A percentile compares a stretch with the other conserved stretches of the same genome.
These are phyloP conservation scores for Anthopleura xanthogrammica DNA, from an alignment of 92 coral and sea anemone genomes.

Conservation along the genomic window DNA sequence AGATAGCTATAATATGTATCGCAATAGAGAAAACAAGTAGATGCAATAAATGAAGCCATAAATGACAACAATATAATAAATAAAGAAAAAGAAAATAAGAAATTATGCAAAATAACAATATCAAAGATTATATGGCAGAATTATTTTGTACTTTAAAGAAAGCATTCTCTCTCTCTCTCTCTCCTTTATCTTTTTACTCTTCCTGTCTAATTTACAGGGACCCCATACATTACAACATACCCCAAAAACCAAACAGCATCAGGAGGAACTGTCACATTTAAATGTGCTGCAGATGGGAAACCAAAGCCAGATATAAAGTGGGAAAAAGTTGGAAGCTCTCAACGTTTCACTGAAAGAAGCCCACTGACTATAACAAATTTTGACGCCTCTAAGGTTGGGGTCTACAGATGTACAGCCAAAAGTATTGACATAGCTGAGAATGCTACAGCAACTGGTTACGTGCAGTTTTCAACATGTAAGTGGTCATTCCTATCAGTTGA, in stretches of 20 bases:
- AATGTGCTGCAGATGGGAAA: conserved; percentile 44
- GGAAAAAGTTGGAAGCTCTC: conserved; percentile 32
- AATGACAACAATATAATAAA: no score
- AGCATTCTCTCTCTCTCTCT: no score
- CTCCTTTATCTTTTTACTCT: no score
- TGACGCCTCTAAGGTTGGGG: conserved; percentile 29
- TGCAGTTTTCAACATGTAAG: conserved; percentile 26
- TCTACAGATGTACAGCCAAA: conserved; percentile 44
- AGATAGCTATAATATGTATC: no score
- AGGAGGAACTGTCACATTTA: conserved; percentile 25
- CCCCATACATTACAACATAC: neutral
- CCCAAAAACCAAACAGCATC: neutral
- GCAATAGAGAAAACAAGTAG: no score
- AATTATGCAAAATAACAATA: no score
- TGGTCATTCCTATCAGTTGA: neutral
- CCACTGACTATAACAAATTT: conserved; percentile 5
- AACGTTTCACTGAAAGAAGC: neutral
- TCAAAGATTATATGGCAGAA: no score
- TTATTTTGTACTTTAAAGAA: no score
- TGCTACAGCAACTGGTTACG: neutral
- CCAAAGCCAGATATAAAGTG: conserved; percentile 45
- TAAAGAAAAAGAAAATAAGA: no score
- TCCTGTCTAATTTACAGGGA: neutral
- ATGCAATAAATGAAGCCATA: no score
- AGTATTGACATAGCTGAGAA: conserved; percentile 21